Percentiles rank a stretch among this genome's conserved stretches.
Evolutionary conservation across 2,888 invertebrate genomes (phyloP).

Genomic region (Polietes domitor): DNA sequence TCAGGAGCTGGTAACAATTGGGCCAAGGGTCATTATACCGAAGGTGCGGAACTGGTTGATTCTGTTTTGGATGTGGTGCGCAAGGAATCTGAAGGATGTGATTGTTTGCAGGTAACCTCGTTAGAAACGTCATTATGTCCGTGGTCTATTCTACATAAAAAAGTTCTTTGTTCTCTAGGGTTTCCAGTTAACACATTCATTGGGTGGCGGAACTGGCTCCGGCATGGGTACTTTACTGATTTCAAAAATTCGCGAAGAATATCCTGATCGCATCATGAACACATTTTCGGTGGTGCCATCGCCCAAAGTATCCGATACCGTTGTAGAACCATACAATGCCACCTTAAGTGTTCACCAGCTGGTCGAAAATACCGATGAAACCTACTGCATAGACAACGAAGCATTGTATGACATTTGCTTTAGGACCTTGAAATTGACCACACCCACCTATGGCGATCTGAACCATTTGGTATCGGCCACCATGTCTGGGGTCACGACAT

Average conservation of each 20-base stretch:
- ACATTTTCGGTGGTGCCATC: conserved; percentile 92
- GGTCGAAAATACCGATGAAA: conserved; percentile 95
- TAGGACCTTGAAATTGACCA: conserved; percentile 92
- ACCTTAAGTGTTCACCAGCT: conserved; percentile 93
- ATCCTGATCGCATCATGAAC: conserved; percentile 93
- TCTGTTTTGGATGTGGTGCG: conserved; percentile 92
- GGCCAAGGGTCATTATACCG: conserved; percentile 97
- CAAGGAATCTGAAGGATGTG: conserved; percentile 94
- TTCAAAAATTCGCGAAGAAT: conserved; percentile 94
- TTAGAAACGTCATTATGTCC: neutral
- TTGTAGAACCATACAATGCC: conserved; percentile 92
- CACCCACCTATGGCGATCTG: conserved; percentile 95
- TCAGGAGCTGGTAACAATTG: conserved; percentile 93
- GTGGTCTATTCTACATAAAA: neutral
- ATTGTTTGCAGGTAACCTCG: conserved; percentile 86
- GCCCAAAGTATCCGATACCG: conserved; percentile 87
- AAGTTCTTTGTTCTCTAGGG: conserved; percentile 81
- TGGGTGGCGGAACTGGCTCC: conserved; percentile 94
- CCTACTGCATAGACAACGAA: conserved; percentile 96
- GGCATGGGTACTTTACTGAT: conserved; percentile 94
- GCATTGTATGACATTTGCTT: conserved; percentile 96
- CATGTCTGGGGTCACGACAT: conserved; percentile 93
- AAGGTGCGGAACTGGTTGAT: conserved; percentile 93
- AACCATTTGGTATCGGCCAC: conserved; percentile 94
- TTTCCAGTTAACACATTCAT: conserved; percentile 90